phyloP scores from a whole-genome alignment of 2,113 vertebrate species.

The Sialia sialis region DNA sequence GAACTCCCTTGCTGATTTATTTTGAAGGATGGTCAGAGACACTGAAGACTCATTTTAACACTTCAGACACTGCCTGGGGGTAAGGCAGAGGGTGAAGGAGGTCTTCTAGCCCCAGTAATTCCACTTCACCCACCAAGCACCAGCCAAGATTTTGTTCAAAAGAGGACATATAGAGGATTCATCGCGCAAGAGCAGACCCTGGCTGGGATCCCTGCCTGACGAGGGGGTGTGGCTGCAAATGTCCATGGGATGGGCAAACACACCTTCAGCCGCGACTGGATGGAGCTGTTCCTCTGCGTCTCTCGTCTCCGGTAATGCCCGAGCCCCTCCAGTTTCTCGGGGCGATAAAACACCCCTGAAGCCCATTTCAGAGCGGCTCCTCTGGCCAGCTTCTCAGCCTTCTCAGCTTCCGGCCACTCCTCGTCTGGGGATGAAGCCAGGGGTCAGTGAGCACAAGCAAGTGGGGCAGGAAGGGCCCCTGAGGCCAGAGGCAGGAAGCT shows the following conservation, averaged over 20 bases:
- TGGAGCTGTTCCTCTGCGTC: slow-evolving; percentile 85
- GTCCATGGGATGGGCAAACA: neutral
- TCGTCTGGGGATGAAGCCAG: slow-evolving; percentile 8
- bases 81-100: neutral
- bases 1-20: neutral
- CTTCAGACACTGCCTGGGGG: neutral
- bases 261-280: slow-evolving; percentile 92
- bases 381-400: slow-evolving; percentile 86
- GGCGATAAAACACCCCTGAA: slow-evolving; percentile 88
- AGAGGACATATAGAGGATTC: neutral
- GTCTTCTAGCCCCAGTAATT: neutral
- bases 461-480: slow-evolving; percentile 41
- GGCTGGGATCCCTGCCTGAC: neutral
- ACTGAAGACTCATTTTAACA: neutral
- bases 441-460: neutral
- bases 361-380: slow-evolving; percentile 97
- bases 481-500: slow-evolving; percentile 13
- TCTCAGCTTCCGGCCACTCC: slow-evolving; percentile 78
- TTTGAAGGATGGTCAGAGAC: neutral
- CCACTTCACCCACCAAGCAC: neutral
- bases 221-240: neutral
- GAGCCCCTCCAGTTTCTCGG: slow-evolving; percentile 87
- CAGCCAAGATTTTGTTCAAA: neutral
- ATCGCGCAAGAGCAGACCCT: neutral
- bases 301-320: slow-evolving; percentile 88